phyloP scores from a whole-genome alignment of 1,140 invertebrate species.

The Heliconius melpomene region DNA sequence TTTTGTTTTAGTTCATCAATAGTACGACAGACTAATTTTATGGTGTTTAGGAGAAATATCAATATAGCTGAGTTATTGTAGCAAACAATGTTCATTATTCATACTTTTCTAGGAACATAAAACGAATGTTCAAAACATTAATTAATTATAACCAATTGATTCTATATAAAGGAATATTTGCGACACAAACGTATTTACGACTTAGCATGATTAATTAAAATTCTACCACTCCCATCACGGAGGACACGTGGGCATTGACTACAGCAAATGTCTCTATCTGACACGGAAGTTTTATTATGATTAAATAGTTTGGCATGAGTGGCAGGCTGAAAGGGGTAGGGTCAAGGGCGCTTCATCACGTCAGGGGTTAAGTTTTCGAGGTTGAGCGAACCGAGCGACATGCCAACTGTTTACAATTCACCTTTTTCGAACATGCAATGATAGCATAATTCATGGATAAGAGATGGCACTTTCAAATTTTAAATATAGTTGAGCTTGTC shows the following conservation, averaged over 20 bases:
- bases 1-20: neutral
- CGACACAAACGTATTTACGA: neutral
- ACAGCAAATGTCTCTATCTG: slow-evolving; percentile 28
- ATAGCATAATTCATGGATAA: neutral
- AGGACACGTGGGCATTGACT: slow-evolving; percentile 24
- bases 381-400: slow-evolving; percentile 13
- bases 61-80: neutral
- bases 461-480: neutral
- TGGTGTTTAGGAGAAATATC: neutral
- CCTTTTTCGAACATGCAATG: slow-evolving; percentile 22
- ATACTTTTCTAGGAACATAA: too few relatives aligned
- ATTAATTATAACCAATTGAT: neutral
- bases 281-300: slow-evolving; percentile 41
- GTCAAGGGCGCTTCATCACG: slow-evolving; percentile 35
- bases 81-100: neutral
- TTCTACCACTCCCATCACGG: slow-evolving; percentile 11
- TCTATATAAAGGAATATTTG: neutral
- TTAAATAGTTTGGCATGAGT: slow-evolving; percentile 32
- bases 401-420: slow-evolving; percentile 25
- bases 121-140: too few relatives aligned
- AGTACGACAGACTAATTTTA: neutral
- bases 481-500: neutral
- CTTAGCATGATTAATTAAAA: neutral
- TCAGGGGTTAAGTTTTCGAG: slow-evolving; percentile 30
- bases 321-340: slow-evolving; percentile 23